phyloP scores from a whole-genome alignment of 2,113 vertebrate species.

The Corythoichthys intestinalis region DNA sequence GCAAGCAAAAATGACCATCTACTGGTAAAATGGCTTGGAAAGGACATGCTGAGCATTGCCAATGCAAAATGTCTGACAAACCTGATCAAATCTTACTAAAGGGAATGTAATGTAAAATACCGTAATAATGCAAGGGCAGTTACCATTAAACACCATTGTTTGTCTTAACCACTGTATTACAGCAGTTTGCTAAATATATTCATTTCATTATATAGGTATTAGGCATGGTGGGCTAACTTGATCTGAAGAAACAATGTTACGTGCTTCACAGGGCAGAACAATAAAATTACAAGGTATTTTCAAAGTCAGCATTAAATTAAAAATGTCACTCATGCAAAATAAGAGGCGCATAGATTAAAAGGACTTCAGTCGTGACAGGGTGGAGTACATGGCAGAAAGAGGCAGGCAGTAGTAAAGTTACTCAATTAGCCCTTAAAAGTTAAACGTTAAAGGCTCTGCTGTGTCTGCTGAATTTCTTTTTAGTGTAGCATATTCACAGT shows the following conservation, averaged over 20 bases:
- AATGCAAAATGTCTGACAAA: no score
- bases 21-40: no score
- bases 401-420: background rate
- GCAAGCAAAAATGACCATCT: no score
- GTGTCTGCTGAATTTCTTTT: constrained; percentile 2
- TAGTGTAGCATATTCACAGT: background rate
- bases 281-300: background rate
- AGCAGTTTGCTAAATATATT: background rate
- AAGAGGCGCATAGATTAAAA: background rate
- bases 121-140: no score
- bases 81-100: no score
- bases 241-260: background rate
- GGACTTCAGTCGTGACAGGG: constrained; percentile 2
- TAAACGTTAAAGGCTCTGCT: constrained; percentile 5
- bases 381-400: background rate
- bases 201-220: background rate
- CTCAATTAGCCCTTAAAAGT: background rate
- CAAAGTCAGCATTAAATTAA: constrained; percentile 1
- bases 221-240: background rate
- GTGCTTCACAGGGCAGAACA: background rate
- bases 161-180: background rate
- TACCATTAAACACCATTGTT: no score
- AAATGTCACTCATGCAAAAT: background rate
- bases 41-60: no score
- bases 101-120: no score